Evolutionary conservation across 92 coral and sea anemone genomes (phyloP), one percentile per base, ranked within the genome.

Genomic region (Virgularia gustaviana): DNA sequence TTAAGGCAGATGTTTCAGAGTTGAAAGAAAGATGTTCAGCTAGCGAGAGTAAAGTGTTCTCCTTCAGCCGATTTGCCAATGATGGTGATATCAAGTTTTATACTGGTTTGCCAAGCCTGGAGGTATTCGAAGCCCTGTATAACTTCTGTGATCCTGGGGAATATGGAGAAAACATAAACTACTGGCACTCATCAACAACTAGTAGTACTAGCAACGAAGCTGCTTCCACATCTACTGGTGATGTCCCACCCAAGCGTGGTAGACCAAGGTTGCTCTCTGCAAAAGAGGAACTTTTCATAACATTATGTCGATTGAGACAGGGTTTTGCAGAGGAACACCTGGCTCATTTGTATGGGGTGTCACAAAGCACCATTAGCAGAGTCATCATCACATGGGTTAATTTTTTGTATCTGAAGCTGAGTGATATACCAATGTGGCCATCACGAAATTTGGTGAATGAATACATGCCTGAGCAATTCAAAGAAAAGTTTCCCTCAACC

Each of bases 381-480:
- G 76, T 85, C 9, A 29, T 85, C 4, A 70, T 71, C 25, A 49
- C 83, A 20, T 85, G 89, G 86, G 79, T 85, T 25, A 81, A 85
- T 67, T 60, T 76, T 57, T 38, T 85, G 72, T 81, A 63, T 58
- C 59, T 85, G 36, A 78, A 72, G 45, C 55, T 83, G 28, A 64
- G 51, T 29, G 72, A 76, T 34, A 45, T 81, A n/a, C 68, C 78
- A 35, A 63, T 77, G 71, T 86, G 82, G 87, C 87, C 90, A 42
- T 82, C 82, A 15, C 77, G 79, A 41, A 84, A 78, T 70, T 15
- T 62, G 28, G 78, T 85, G 23, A 77, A 81, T 34, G 36, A 64
- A 53, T 39, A 24, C 58, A 77, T 81, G 90, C 86, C 90, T 4
- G 78, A 81, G 58, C 71, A 71, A 12, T 85, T 85, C 76, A 85